Base-by-base conservation (phyloP, 2,888 invertebrate species). In the Drosophila kambysellisi region DNA sequence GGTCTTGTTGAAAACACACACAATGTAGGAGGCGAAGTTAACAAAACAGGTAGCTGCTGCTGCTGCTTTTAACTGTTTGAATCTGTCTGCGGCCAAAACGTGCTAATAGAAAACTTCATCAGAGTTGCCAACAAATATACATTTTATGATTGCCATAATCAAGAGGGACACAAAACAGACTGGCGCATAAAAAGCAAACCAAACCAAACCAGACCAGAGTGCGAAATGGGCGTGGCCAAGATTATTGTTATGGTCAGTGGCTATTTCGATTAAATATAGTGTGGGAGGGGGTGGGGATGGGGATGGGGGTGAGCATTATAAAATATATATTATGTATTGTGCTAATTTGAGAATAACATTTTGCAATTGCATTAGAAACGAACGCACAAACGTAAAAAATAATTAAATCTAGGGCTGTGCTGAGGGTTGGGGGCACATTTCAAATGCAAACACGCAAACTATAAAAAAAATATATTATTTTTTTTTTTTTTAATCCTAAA, bases 141-240 rank as follows among this genome's bases (percentile, higher is more conserved):
- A 77, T 89, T 89, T 85, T 79, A 87, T 73, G 79, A 77, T 81
- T 76, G 82, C 72, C 66, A 81, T 86, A 89, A 83, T 83, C 88
- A 75, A 72, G 76, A 76, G 69, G 72, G 76, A 81, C 76, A 83
- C 56, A 59, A 52, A 3, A 53, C 54, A 48, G 33, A 51, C 46
- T 32, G 5, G 37, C 7, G 37, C 7, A 25, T 8, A 4, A 46
- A 46, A 33, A 37, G 25, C 25, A 25, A 25, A 25, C 25, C 25
- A 7, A 20, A 4, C 8, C 15, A 43, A 8, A 41, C 12, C 15
- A 29, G 46, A 12, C 12, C 48, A 43, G 37, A 69, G 79, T 74
- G 79, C 48, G 66, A 74, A 74, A 64, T 70, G 62, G 69, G 69
- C 75, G 66, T 75, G 39, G 63, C 59, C 60, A 3, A 33, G 52